These are phyloP conservation scores for Cheilosia urbana DNA, from an alignment of 2,888 invertebrate species.

Conservation along the genomic window DNA sequence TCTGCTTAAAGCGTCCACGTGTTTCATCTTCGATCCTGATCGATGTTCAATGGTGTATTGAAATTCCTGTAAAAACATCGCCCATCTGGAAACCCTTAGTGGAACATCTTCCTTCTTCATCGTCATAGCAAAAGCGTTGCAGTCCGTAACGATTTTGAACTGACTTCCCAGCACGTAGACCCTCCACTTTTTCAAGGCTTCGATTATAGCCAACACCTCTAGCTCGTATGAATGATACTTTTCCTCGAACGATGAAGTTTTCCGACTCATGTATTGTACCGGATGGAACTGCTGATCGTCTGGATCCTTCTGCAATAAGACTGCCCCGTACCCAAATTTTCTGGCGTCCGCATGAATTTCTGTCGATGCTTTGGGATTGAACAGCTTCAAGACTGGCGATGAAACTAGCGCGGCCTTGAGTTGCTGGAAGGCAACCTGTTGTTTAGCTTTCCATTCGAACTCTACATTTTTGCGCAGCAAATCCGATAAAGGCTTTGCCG, in stretches of 20 bases:
- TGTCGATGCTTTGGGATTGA: conserved; percentile 19
- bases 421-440: background rate
- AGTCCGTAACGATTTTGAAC: background rate
- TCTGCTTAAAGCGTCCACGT: conserved; percentile 24
- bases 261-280: conserved; percentile 48
- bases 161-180: conserved; percentile 69
- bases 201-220: conserved; percentile 74
- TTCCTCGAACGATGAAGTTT: conserved; percentile 47
- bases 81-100: conserved; percentile 18
- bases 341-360: conserved; percentile 61
- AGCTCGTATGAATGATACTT: conserved; percentile 73
- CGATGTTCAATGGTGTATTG: background rate
- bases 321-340: conserved; percentile 46
- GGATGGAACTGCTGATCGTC: conserved; percentile 38
- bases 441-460: background rate
- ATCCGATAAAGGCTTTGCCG: too few relatives aligned
- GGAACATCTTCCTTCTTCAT: conserved; percentile 29
- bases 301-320: conserved; percentile 49
- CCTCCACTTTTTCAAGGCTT: conserved; percentile 74
- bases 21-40: background rate
- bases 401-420: conserved; percentile 21
- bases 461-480: too few relatives aligned
- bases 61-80: conserved; percentile 25
- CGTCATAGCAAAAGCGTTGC: conserved; percentile 26
- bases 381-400: conserved; percentile 39